Percentiles rank a stretch among this genome's conserved stretches.
Conservation (phyloP, 2,113 vertebrate species). For the Lepisosteus osseus region DNA sequence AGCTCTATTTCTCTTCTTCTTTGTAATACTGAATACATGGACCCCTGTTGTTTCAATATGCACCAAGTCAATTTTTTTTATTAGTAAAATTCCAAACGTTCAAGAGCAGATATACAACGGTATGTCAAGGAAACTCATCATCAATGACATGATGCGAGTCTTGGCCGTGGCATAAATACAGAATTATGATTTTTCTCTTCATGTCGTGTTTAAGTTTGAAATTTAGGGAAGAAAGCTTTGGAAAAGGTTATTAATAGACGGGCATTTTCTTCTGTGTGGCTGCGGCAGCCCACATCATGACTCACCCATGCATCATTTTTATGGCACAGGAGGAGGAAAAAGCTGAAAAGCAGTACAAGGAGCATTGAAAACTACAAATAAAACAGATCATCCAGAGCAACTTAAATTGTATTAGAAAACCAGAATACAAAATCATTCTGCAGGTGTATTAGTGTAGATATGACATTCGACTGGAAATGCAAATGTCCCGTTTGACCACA, state of each 20-base stretch:
- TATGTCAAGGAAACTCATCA: conserved; percentile 45
- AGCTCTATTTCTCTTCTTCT: conserved; percentile 58
- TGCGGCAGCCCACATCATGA: conserved; percentile 39
- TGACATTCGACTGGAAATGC: too few relatives aligned
- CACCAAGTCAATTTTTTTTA: conserved; percentile 54
- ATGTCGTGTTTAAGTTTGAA: conserved; percentile 32
- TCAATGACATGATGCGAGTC: conserved; percentile 45
- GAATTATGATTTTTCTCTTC: conserved; percentile 37
- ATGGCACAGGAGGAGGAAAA: conserved; percentile 29
- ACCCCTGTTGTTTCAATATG: conserved; percentile 28
- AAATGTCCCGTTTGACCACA: too few relatives aligned
- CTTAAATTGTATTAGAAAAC: too few relatives aligned
- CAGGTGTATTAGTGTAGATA: too few relatives aligned
- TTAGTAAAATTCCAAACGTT: conserved; percentile 62
- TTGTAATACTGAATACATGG: conserved; percentile 43
- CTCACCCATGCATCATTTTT: conserved; percentile 46
- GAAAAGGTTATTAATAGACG: conserved; percentile 52
- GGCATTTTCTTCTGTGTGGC: conserved; percentile 47
- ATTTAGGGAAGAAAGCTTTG: conserved; percentile 10
- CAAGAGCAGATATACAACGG: conserved; percentile 36
- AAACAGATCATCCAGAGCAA: too few relatives aligned
- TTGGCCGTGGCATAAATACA: conserved; percentile 35
- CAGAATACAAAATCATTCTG: too few relatives aligned
- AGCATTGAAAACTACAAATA: too few relatives aligned
- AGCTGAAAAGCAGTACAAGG: too few relatives aligned